Conservation (phyloP, 2,888 invertebrate species). For the Netelia melanura region DNA sequence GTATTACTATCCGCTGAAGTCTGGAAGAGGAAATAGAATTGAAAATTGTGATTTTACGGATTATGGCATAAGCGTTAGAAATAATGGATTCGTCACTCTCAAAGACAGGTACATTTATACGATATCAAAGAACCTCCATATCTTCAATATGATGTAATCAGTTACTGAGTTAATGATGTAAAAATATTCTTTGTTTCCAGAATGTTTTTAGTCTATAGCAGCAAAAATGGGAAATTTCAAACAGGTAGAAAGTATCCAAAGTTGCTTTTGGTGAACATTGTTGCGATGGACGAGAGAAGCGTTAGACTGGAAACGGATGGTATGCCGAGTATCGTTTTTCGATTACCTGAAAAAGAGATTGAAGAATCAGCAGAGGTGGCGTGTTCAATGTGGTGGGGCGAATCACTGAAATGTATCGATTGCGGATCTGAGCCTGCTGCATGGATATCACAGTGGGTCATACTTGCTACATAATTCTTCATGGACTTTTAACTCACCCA, state of each 20-base stretch:
- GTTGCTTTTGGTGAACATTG: conserved; percentile 84
- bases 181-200: conserved; percentile 74
- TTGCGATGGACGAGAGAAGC: conserved; percentile 82
- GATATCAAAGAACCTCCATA: no score
- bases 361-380: conserved; percentile 62
- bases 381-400: conserved; percentile 82
- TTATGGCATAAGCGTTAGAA: conserved; percentile 78
- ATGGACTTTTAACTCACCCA: not conserved
- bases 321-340: conserved; percentile 84
- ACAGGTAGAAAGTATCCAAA: conserved; percentile 85
- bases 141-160: no score
- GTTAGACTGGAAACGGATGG: conserved; percentile 85
- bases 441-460: conserved; percentile 86
- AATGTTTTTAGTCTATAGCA: conserved; percentile 84
- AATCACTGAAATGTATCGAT: conserved; percentile 86
- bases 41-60: conserved; percentile 79
- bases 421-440: conserved; percentile 88
- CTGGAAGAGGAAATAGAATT: conserved; percentile 81
- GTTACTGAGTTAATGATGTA: not conserved
- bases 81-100: conserved; percentile 70
- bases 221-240: conserved; percentile 82
- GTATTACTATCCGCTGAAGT: conserved; percentile 84
- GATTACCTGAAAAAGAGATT: conserved; percentile 79
- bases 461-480: not conserved
- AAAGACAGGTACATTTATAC: conserved; percentile 76